Conservation (phyloP, 2,113 vertebrate genomes). For the Corydoras maculifer region DNA sequence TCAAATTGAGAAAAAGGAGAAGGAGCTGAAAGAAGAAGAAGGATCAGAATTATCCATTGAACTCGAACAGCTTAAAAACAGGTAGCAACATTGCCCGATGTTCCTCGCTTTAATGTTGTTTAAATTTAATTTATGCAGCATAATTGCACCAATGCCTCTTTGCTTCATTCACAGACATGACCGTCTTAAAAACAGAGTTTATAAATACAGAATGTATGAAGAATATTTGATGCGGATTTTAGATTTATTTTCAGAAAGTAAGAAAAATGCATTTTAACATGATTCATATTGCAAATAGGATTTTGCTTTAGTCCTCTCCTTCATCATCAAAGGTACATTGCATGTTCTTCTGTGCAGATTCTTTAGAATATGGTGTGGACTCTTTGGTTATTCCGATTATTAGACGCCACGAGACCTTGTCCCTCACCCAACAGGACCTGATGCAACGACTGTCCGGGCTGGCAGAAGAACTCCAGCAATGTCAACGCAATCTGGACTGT, state of each 20-base stretch:
- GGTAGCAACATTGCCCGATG: conserved; percentile 42
- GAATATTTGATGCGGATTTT: conserved; percentile 66
- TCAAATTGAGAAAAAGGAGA: conserved; percentile 52
- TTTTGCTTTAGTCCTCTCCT: not conserved
- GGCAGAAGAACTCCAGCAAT: conserved; percentile 56
- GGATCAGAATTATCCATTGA: conserved; percentile 55
- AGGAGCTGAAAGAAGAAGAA: conserved; percentile 54
- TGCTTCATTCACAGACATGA: conserved; percentile 50
- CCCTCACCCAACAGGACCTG: conserved; percentile 57
- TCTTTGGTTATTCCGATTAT: conserved; percentile 56
- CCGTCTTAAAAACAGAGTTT: conserved; percentile 55
- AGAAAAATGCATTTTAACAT: conserved; percentile 23
- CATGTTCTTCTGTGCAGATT: conserved; percentile 21
- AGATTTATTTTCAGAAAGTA: conserved; percentile 62
- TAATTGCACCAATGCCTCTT: not conserved
- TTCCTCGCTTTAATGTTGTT: not conserved
- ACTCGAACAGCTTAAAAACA: conserved; percentile 51
- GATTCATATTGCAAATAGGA: not conserved
- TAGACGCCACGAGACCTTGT: conserved; percentile 57
- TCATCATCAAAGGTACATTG: not conserved
- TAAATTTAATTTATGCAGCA: not conserved
- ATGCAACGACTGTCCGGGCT: conserved; percentile 53
- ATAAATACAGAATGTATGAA: conserved; percentile 61
- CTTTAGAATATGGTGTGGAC: conserved; percentile 49
- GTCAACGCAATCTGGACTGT: conserved; percentile 50